phyloP scores from a whole-genome alignment of 2,113 vertebrate genomes.

The Chunga burmeisteri region DNA sequence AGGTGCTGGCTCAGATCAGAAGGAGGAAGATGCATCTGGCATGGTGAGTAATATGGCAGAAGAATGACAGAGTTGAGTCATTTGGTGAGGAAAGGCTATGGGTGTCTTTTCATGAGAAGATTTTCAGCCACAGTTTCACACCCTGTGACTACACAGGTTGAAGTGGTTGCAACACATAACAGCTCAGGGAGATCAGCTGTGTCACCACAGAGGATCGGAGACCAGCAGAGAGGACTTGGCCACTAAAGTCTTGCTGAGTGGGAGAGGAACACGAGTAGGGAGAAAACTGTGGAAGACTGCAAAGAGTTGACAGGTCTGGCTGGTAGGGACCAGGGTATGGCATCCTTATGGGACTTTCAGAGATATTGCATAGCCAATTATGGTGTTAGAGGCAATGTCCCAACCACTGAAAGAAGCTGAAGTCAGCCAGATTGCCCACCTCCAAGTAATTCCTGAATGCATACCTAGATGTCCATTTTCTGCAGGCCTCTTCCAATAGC shows the following conservation, averaged over 20 bases:
- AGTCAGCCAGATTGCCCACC: neutral
- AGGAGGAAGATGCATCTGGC: neutral
- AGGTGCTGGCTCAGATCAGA: neutral
- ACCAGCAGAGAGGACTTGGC: neutral
- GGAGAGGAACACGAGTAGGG: neutral
- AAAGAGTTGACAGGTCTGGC: neutral
- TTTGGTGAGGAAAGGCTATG: neutral
- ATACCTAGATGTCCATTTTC: neutral
- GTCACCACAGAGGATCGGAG: neutral
- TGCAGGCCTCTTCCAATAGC: neutral
- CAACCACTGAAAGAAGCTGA: neutral
- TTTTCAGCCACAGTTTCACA: conserved; percentile 1
- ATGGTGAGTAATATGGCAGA: neutral
- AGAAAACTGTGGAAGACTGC: neutral
- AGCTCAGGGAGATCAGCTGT: neutral
- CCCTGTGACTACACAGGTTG: neutral
- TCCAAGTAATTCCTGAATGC: neutral
- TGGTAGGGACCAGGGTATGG: neutral
- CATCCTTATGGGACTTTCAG: neutral
- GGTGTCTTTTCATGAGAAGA: neutral
- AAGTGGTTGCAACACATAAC: neutral
- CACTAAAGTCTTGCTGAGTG: neutral
- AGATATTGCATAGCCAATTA: neutral
- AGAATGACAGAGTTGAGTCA: neutral
- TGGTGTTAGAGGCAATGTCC: neutral